These are phyloP conservation scores for Seriola quinqueradiata DNA, from an alignment of 2,113 vertebrate genomes.

Conservation along the genomic window DNA sequence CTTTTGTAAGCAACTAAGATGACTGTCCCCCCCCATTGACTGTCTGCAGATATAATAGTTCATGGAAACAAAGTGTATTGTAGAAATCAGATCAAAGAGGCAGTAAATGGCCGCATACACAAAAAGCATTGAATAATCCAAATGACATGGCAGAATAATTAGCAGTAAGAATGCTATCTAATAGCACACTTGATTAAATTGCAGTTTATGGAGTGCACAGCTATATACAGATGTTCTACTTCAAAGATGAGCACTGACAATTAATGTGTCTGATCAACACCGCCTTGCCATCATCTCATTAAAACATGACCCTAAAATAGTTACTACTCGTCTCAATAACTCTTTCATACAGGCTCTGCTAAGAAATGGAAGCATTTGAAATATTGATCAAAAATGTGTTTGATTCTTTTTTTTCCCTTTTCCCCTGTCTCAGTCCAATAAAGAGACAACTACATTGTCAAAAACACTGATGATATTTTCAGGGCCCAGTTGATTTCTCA, in stretches of 20 bases:
- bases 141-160: constrained; percentile 27
- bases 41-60: not conserved
- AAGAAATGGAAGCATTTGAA: constrained; percentile 52
- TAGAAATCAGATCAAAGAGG: not conserved
- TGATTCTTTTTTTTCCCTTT: not conserved
- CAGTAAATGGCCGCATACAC: not conserved
- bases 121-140: constrained; percentile 19
- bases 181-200: constrained; percentile 5
- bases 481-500: constrained; percentile 53
- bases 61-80: not conserved
- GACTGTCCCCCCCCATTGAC: not conserved
- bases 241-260: constrained; percentile 45
- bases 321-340: constrained; percentile 24
- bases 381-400: constrained; percentile 67
- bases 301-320: constrained; percentile 70
- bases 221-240: constrained; percentile 43
- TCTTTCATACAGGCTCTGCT: constrained; percentile 18
- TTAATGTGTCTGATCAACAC: constrained; percentile 59
- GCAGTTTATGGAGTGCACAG: constrained; percentile 24
- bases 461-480: constrained; percentile 42
- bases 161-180: constrained; percentile 15
- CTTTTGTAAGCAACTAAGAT: constrained; percentile 11
- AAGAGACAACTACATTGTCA: constrained; percentile 51
- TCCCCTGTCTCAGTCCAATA: constrained; percentile 27
- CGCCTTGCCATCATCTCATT: constrained; percentile 54